A percentile compares a stretch with the other conserved stretches of the same genome.
phyloP scores from a whole-genome alignment of 2,797 vertebrate genomes.

The Pipistrellus pipistrellus region DNA sequence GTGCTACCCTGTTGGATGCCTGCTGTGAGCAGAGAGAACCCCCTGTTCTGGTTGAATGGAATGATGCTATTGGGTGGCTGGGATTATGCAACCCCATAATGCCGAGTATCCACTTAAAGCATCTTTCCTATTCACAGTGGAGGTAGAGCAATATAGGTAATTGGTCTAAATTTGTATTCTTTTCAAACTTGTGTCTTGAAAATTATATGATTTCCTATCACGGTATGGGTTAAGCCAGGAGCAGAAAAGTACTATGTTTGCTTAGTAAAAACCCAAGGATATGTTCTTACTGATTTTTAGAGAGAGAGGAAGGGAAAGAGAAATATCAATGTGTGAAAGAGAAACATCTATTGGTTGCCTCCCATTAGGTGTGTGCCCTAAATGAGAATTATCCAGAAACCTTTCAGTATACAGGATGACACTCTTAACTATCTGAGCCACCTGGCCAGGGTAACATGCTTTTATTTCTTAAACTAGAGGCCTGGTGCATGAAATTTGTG shows the following conservation, averaged over 20 bases:
- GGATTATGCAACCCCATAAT: conserved; percentile 68
- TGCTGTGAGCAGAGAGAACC: conserved; percentile 84
- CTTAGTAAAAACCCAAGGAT: conserved; percentile 37
- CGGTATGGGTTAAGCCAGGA: conserved; percentile 15
- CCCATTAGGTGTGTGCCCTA: background rate
- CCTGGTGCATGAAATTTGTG: too few relatives aligned
- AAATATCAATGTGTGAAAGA: background rate
- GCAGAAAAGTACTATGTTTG: conserved; percentile 8
- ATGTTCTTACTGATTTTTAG: background rate
- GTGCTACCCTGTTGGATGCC: conserved; percentile 84
- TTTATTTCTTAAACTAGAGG: conserved; percentile 47
- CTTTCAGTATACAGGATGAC: background rate
- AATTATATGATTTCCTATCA: conserved; percentile 43
- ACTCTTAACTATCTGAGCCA: background rate
- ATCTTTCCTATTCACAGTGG: conserved; percentile 62
- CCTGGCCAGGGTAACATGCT: background rate
- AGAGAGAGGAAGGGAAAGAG: background rate
- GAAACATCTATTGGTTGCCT: background rate
- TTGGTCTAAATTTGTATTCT: conserved; percentile 55
- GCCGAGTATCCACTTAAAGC: conserved; percentile 65
- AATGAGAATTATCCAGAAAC: background rate
- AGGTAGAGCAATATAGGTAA: conserved; percentile 52
- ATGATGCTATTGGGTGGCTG: conserved; percentile 71
- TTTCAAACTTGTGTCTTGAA: conserved; percentile 61
- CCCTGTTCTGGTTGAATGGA: conserved; percentile 77